phyloP scores from a whole-genome alignment of 2,888 invertebrate species.

The Ctenicera cuprea region DNA sequence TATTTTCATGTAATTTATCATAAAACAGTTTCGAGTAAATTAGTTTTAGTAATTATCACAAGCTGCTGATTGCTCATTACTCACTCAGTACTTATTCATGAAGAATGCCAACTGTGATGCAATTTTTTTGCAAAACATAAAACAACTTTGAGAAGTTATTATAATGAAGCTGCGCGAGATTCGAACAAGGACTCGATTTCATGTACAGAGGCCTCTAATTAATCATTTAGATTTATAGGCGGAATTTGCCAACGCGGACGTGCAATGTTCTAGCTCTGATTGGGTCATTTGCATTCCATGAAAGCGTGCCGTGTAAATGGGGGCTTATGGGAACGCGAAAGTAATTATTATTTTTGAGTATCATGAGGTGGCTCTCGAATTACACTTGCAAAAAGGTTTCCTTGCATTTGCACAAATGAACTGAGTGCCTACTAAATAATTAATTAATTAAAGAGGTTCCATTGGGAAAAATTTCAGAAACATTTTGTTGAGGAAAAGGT shows the following conservation, averaged over 20 bases:
- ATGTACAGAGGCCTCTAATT: constrained; percentile 39
- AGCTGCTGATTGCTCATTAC: background rate
- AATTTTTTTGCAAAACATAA: constrained; percentile 3
- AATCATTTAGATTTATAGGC: constrained; percentile 44
- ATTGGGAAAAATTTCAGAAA: background rate
- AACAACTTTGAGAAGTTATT: constrained; percentile 15
- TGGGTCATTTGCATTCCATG: constrained; percentile 46
- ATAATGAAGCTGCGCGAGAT: constrained; percentile 18
- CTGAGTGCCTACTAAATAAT: background rate
- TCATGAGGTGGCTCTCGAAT: background rate
- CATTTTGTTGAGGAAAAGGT: background rate
- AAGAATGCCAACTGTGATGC: background rate
- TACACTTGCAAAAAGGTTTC: constrained; percentile 8
- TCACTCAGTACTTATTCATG: background rate
- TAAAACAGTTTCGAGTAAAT: background rate
- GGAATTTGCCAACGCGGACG: constrained; percentile 43
- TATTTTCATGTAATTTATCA: background rate
- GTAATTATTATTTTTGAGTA: constrained; percentile 36
- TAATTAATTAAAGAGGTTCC: background rate
- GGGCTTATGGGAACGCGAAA: constrained; percentile 29
- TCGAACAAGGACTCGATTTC: constrained; percentile 36
- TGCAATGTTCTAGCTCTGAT: constrained; percentile 42
- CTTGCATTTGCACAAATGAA: background rate
- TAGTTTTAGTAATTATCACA: too few relatives aligned
- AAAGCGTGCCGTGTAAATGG: constrained; percentile 29